Base-by-base conservation (phyloP, 2,797 vertebrate species). In the Paratrypauchen microcephalus region DNA sequence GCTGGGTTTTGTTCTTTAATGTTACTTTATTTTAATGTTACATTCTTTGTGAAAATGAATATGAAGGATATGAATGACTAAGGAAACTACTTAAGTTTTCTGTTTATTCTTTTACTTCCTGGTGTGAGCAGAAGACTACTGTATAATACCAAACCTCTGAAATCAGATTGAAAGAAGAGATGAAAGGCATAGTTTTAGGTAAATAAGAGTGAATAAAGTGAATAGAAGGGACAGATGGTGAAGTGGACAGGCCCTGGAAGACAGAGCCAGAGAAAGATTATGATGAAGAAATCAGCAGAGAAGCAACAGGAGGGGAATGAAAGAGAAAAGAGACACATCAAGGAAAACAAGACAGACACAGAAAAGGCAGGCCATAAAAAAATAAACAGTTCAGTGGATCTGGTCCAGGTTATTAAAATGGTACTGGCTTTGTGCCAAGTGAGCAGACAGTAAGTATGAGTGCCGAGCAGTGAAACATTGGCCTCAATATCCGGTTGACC, bases 401-500 rank as follows among this genome's bases (percentile, higher is more conserved):
- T 65, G 67, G 66, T 48, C 72, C 54, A 65, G 76, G 65, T 67
- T 69, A 86, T 75, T 83, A 77, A 77, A 83, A 84, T 55, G 66
- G 76, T 70, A 82, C 18, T 82, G 79, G 77, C 69, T 23, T 36
- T 18, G 73, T 62, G 80, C 78, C 81, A 72, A 73, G 82, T 74
- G 70, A 69, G 65, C 23, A 61, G 76, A 86, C 82, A 72, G 77
- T 69, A 64, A 45, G 78, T 18, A 8, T 74, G 23, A 70, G 75
- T 71, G 72, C 70, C 82, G 80, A 71, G 70, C 77, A 81, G 79
- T 73, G 77, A 30, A 70, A 88, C 82, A 88, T 54, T 82, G 78
- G 69, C 83, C 79, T 90, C 60, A 72, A 83, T 88, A 84, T 86
- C 74, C 81, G 76, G 86, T 73, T 82, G 75, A 85, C 82, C 83